phyloP scores from a whole-genome alignment of 2,113 vertebrate species.

The Ciconia boyciana region DNA sequence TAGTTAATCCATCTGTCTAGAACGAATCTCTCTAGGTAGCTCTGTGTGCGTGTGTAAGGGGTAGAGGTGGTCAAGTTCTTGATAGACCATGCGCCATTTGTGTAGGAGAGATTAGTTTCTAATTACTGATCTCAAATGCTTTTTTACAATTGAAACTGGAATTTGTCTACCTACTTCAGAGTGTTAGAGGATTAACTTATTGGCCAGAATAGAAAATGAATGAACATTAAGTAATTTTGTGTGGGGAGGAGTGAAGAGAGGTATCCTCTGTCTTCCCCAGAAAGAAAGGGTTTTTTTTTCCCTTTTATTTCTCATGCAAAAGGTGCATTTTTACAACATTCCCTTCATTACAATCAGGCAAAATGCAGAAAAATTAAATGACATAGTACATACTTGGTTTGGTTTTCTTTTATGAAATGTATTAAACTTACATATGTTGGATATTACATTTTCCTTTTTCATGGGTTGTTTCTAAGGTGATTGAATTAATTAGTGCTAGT shows the following conservation, averaged over 20 bases:
- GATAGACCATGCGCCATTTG: background rate
- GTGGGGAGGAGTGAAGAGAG: background rate
- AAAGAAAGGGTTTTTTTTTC: background rate
- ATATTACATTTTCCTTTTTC: background rate
- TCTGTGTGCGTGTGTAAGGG: background rate
- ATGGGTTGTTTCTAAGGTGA: background rate
- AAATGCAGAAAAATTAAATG: background rate
- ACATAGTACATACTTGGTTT: background rate
- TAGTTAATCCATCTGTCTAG: background rate
- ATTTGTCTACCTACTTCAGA: background rate
- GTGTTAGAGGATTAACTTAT: background rate
- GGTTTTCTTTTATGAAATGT: background rate
- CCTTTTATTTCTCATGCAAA: background rate
- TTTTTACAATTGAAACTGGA: background rate
- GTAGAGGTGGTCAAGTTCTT: background rate
- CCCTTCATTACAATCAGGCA: background rate
- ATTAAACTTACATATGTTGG: background rate
- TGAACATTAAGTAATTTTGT: background rate
- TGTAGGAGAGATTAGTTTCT: background rate
- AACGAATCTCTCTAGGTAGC: background rate
- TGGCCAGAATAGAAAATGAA: background rate
- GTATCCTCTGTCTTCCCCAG: background rate
- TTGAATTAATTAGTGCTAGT: background rate
- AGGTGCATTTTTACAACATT: background rate
- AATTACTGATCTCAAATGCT: background rate